These are phyloP conservation scores for Leptura quadrifasciata DNA, from an alignment of 2,888 invertebrate species.

Conservation along the genomic window DNA sequence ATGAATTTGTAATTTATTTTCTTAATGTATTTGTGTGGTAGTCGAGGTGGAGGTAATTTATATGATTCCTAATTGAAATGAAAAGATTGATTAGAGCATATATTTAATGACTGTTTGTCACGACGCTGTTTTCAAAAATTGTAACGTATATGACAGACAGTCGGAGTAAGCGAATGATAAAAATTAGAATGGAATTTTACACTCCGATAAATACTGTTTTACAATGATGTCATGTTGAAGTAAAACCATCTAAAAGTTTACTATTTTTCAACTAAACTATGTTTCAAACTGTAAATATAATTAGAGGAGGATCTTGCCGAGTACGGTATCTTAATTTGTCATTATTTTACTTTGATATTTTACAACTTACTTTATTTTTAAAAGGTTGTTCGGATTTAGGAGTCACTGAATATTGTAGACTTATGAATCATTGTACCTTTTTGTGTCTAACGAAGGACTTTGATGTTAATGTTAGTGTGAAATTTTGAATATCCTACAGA, in stretches of 20 bases:
- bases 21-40: slow-evolving; percentile 34
- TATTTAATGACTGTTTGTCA: slow-evolving; percentile 20
- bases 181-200: neutral
- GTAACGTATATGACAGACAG: slow-evolving; percentile 15
- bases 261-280: too few relatives aligned
- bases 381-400: too few relatives aligned
- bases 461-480: too few relatives aligned
- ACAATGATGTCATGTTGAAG: neutral
- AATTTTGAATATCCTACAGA: too few relatives aligned
- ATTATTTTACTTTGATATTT: too few relatives aligned
- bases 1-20: slow-evolving; percentile 38
- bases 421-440: too few relatives aligned
- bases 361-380: too few relatives aligned
- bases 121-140: slow-evolving; percentile 11
- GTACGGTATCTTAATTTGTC: too few relatives aligned
- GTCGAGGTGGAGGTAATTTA: slow-evolving; percentile 37
- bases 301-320: too few relatives aligned
- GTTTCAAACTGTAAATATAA: too few relatives aligned
- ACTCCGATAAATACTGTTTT: neutral
- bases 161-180: slow-evolving; percentile 18
- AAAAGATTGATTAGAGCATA: slow-evolving; percentile 35
- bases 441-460: too few relatives aligned
- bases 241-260: neutral
- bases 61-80: slow-evolving; percentile 35
- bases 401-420: too few relatives aligned